Percentiles rank a stretch among this genome's conserved stretches.
Conservation (phyloP, 1,140 invertebrate species). For the Pectinophora gossypiella region DNA sequence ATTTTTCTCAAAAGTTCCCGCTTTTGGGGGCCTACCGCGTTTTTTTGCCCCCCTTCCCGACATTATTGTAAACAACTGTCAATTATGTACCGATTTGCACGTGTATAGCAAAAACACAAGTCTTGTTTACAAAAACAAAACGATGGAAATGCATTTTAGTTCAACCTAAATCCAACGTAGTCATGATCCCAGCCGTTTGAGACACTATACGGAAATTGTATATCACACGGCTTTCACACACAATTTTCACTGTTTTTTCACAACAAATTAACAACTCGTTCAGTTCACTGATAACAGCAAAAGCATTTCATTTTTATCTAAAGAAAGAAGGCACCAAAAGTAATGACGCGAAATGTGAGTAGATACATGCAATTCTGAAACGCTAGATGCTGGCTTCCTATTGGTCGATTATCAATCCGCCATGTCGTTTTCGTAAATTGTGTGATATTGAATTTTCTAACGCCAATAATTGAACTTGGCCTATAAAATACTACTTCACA, state of each 20-base stretch:
- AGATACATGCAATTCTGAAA: slow-evolving; percentile 73
- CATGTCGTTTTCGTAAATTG: slow-evolving; percentile 76
- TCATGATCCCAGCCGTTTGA: slow-evolving; percentile 53
- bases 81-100: slow-evolving; percentile 73
- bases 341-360: slow-evolving; percentile 77
- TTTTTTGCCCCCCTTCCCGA: slow-evolving; percentile 90
- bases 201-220: slow-evolving; percentile 33
- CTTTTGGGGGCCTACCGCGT: slow-evolving; percentile 91
- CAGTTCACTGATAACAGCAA: slow-evolving; percentile 37
- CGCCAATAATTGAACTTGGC: not conserved
- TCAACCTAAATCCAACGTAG: slow-evolving; percentile 69
- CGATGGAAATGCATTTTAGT: slow-evolving; percentile 70
- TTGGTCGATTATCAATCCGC: slow-evolving; percentile 78
- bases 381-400: slow-evolving; percentile 76
- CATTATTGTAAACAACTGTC: slow-evolving; percentile 79
- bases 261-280: slow-evolving; percentile 27
- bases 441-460: slow-evolving; percentile 54
- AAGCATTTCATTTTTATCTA: slow-evolving; percentile 48
- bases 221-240: slow-evolving; percentile 34
- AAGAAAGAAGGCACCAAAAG: slow-evolving; percentile 75
- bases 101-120: slow-evolving; percentile 74
- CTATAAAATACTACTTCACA: not conserved
- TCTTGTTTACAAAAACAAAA: slow-evolving; percentile 76
- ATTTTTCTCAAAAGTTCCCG: slow-evolving; percentile 87
- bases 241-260: slow-evolving; percentile 28